Conservation (phyloP, 2,113 vertebrate genomes). For the Pseudorasbora parva region DNA sequence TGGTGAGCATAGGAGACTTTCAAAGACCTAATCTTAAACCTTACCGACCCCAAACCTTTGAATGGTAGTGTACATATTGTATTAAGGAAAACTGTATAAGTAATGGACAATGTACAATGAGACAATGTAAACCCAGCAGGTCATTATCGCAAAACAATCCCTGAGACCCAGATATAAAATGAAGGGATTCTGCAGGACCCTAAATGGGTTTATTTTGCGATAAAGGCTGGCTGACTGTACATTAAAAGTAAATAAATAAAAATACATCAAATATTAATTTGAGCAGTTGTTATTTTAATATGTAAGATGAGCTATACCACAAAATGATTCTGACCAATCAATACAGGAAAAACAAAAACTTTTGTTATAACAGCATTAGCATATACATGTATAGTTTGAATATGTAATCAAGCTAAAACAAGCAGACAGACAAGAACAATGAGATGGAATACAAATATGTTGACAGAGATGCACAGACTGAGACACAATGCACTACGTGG, state of each 20-base stretch:
- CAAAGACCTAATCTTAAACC: too few species aligned
- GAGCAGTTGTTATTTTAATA: background rate
- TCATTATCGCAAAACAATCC: background rate
- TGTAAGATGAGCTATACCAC: background rate
- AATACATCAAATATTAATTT: background rate
- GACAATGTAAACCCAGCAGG: too few species aligned
- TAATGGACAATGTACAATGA: background rate
- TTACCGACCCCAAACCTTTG: too few species aligned
- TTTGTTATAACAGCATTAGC: too few species aligned
- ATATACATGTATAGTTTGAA: background rate
- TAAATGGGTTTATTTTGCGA: background rate
- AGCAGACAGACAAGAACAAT: conserved; percentile 31
- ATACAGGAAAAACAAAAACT: too few species aligned
- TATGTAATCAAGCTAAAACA: background rate
- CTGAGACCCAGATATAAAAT: background rate
- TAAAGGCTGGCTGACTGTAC: background rate
- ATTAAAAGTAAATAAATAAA: conserved; percentile 1
- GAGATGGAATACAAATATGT: background rate
- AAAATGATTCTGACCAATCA: too few species aligned
- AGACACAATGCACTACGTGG: conserved; percentile 64
- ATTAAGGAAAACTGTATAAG: background rate
- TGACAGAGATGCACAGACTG: background rate
- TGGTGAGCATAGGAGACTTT: too few species aligned
- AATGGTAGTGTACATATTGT: background rate
- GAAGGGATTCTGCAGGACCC: background rate